phyloP scores from a whole-genome alignment of 2,797 vertebrate species.

The Poecilia wingei region DNA sequence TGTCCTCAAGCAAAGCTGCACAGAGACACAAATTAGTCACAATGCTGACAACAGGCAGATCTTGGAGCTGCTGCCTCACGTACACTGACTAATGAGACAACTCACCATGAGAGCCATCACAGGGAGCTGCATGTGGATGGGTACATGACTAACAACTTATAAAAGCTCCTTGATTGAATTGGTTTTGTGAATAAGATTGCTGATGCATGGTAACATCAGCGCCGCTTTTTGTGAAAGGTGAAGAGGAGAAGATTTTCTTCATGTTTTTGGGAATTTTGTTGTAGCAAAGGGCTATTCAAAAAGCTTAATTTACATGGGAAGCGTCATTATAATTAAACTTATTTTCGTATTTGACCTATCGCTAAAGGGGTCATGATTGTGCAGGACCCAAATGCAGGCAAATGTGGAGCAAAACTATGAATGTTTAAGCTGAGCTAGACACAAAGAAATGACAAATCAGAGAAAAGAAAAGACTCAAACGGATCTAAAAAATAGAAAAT shows the following conservation, averaged over 20 bases:
- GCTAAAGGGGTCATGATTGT: not conserved
- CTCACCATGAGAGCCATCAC: conserved; percentile 29
- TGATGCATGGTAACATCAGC: not conserved
- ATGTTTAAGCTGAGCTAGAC: not conserved
- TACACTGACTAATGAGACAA: conserved; percentile 43
- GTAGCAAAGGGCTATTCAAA: not conserved
- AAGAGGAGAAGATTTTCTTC: not conserved
- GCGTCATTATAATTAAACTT: not conserved
- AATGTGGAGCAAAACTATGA: not conserved
- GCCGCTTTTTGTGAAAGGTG: not conserved
- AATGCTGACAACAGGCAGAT: conserved; percentile 32
- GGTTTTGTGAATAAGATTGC: conserved; percentile 1
- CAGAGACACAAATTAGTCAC: conserved; percentile 26
- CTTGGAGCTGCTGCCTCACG: conserved; percentile 29
- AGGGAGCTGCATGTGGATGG: not conserved
- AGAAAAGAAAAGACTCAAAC: not conserved
- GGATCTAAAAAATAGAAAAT: not conserved
- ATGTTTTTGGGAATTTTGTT: not conserved
- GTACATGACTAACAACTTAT: conserved; percentile 26
- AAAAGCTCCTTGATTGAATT: conserved; percentile 16
- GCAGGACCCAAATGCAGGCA: not conserved
- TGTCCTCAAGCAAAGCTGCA: conserved; percentile 15
- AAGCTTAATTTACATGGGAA: not conserved
- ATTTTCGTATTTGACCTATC: not conserved
- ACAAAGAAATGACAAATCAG: not conserved